These are phyloP conservation scores for Drymonia ruficornis DNA, from an alignment of 2,888 invertebrate species.

Conservation along the genomic window DNA sequence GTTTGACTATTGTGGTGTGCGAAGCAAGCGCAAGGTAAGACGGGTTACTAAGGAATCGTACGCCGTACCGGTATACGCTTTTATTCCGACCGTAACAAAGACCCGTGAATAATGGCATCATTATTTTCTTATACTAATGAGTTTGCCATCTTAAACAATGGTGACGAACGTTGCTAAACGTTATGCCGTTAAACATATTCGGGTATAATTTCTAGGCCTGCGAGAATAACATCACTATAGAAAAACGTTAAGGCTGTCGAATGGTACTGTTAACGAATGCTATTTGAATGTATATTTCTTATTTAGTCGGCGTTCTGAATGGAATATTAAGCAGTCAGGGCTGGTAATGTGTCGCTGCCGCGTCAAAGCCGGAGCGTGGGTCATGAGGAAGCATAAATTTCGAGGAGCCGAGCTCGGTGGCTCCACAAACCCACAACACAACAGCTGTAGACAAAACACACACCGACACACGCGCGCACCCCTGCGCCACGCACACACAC, in stretches of 20 bases:
- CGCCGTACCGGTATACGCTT: conserved; percentile 62
- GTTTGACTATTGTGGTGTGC: conserved; percentile 73
- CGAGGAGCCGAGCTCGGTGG: conserved; percentile 67
- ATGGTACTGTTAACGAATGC: conserved; percentile 40
- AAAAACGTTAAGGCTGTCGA: conserved; percentile 35
- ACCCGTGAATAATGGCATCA: conserved; percentile 77
- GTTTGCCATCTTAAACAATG: conserved; percentile 53
- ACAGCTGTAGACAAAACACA: conserved; percentile 78
- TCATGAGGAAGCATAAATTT: conserved; percentile 83
- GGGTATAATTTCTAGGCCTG: conserved; percentile 18
- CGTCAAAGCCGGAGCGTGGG: conserved; percentile 64
- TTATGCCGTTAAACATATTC: conserved; percentile 31
- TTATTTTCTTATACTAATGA: conserved; percentile 73
- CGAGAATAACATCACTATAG: conserved; percentile 31
- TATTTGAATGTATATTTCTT: conserved; percentile 57
- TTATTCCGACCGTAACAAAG: conserved; percentile 75
- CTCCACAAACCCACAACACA: conserved; percentile 76
- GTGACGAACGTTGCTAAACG: conserved; percentile 37
- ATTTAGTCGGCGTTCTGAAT: conserved; percentile 51
- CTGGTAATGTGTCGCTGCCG: conserved; percentile 52
- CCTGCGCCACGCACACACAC: conserved; percentile 65
- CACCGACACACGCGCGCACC: conserved; percentile 74
- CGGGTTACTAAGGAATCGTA: conserved; percentile 72
- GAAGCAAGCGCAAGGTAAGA: conserved; percentile 64
- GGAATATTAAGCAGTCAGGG: conserved; percentile 64